A percentile compares a stretch with the other conserved stretches of the same genome.
Evolutionary conservation across 2,888 invertebrate species (phyloP).

Genomic region (Cordilura impudica): DNA sequence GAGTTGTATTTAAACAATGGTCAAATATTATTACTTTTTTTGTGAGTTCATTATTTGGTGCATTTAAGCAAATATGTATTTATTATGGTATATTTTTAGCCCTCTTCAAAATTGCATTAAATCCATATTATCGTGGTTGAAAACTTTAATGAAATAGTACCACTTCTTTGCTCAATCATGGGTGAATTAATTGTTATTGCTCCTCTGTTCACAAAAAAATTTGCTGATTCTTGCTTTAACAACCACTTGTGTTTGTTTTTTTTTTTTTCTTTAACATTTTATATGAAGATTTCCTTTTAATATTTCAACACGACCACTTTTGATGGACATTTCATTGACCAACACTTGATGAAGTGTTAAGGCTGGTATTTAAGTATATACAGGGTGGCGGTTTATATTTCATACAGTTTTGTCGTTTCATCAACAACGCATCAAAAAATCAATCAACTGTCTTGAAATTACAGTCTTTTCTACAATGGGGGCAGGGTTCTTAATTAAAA

Average conservation of each 20-base stretch:
- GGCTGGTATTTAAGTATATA: too few relatives aligned
- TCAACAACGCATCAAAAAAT: too few relatives aligned
- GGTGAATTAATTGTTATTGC: conserved; percentile 70
- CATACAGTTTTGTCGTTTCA: too few relatives aligned
- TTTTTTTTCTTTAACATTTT: conserved; percentile 5
- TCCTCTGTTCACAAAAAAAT: conserved; percentile 33
- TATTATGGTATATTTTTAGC: conserved; percentile 27
- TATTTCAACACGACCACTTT: conserved; percentile 56
- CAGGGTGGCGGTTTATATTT: too few relatives aligned
- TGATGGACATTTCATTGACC: conserved; percentile 65
- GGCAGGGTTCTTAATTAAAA: too few relatives aligned
- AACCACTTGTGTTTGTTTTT: conserved; percentile 46
- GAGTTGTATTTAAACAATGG: conserved; percentile 43
- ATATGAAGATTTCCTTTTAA: conserved; percentile 43
- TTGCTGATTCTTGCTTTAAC: conserved; percentile 43
- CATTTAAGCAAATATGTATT: conserved; percentile 49
- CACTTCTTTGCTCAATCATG: conserved; percentile 76
- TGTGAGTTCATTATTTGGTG: conserved; percentile 48
- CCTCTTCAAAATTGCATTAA: conserved; percentile 59
- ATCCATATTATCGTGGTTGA: conserved; percentile 45
- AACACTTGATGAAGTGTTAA: conserved; percentile 73
- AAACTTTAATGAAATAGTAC: conserved; percentile 55
- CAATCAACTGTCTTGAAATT: too few relatives aligned
- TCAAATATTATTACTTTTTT: conserved; percentile 56
- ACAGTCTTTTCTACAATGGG: too few relatives aligned